phyloP scores from a whole-genome alignment of 2,888 invertebrate genomes.

The Nomada fabriciana region DNA sequence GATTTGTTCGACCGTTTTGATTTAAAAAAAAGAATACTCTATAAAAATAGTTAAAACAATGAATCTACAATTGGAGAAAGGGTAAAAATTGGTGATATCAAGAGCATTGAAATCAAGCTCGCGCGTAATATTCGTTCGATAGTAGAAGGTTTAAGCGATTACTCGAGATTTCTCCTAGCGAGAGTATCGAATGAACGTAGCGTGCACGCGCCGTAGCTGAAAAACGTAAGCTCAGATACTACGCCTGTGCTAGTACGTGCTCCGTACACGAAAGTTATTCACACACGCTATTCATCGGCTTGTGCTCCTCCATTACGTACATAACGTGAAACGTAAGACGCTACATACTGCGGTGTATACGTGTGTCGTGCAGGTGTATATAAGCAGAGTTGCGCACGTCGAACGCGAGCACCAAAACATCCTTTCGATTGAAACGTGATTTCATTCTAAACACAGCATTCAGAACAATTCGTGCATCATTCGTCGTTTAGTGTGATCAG shows the following conservation, averaged over 20 bases:
- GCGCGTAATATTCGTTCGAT: conserved; percentile 53
- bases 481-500: neutral
- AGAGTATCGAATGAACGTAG: conserved; percentile 63
- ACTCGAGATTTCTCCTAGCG: conserved; percentile 54
- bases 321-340: conserved; percentile 64
- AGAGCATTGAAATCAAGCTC: conserved; percentile 34
- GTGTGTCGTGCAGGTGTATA: conserved; percentile 52
- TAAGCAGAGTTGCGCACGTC: conserved; percentile 58
- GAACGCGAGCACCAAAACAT: conserved; percentile 51
- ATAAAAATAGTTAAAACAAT: neutral
- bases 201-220: conserved; percentile 57
- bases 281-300: conserved; percentile 63
- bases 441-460: neutral
- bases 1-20: neutral
- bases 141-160: conserved; percentile 39
- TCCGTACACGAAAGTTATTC: conserved; percentile 64
- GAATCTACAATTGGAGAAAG: neutral
- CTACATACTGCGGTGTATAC: conserved; percentile 46
- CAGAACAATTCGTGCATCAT: neutral
- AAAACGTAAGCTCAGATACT: conserved; percentile 59
- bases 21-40: neutral
- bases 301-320: conserved; percentile 61
- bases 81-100: conserved; percentile 26
- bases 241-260: conserved; percentile 61
- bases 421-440: conserved; percentile 34